Percentiles rank a stretch among this genome's conserved stretches.
These are phyloP conservation scores for Planiliza haematocheilus DNA, from an alignment of 2,113 vertebrate species.

Conservation along the genomic window DNA sequence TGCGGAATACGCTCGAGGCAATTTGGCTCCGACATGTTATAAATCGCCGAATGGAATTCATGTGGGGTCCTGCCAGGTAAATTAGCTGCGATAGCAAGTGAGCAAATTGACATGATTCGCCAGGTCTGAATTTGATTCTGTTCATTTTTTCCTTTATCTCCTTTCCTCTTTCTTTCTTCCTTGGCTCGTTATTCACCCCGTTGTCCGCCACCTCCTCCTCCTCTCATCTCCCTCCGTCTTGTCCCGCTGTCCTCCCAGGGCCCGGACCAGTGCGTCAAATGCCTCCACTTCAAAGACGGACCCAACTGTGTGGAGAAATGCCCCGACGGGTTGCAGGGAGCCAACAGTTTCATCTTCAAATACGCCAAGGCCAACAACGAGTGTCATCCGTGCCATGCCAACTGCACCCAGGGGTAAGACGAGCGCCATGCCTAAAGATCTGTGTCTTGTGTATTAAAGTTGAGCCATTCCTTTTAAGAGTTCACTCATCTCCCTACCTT, in stretches of 20 bases:
- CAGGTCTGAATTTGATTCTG: constrained; percentile 52
- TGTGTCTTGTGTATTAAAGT: constrained; percentile 16
- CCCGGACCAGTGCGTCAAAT: constrained; percentile 94
- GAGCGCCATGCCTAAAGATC: constrained; percentile 18
- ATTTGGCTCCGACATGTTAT: constrained; percentile 45
- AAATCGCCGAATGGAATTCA: constrained; percentile 47
- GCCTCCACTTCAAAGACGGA: constrained; percentile 96
- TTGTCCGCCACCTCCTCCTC: background rate
- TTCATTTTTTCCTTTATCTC: constrained; percentile 11
- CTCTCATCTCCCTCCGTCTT: background rate
- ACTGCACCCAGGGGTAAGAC: constrained; percentile 97
- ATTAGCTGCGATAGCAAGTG: constrained; percentile 45
- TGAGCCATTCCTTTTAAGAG: constrained; percentile 19
- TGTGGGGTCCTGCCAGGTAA: constrained; percentile 9
- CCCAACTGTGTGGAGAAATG: constrained; percentile 98
- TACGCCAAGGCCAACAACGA: constrained; percentile 94
- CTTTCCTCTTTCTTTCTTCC: constrained; percentile 13
- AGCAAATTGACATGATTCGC: constrained; percentile 59
- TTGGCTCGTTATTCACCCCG: constrained; percentile 23
- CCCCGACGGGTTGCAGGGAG: constrained; percentile 93
- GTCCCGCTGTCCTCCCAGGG: constrained; percentile 81
- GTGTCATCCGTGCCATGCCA: constrained; percentile 94
- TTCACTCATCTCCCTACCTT: background rate
- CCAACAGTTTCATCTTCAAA: constrained; percentile 98
- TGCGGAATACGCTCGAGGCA: constrained; percentile 46